phyloP scores from a whole-genome alignment of 2,888 invertebrate species.

The Hypolimnas misippus region DNA sequence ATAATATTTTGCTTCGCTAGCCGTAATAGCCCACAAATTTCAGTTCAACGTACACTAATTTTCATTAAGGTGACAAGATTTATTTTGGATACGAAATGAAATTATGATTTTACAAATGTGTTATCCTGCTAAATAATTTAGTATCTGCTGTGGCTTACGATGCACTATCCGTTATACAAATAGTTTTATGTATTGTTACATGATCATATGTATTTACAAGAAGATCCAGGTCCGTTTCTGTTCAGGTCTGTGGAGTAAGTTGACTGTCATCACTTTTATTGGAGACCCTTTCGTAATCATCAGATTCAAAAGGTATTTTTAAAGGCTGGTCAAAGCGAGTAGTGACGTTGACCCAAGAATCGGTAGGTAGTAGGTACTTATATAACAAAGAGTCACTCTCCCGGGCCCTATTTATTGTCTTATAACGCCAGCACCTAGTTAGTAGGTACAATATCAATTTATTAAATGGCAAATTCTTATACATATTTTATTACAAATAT shows the following conservation, averaged over 20 bases:
- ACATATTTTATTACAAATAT: no score
- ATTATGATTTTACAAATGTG: slow-evolving; percentile 18
- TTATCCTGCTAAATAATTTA: slow-evolving; percentile 18
- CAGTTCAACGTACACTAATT: slow-evolving; percentile 18
- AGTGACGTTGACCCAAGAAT: no score
- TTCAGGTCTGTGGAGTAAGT: no score
- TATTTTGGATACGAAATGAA: slow-evolving; percentile 15
- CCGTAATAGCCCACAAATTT: slow-evolving; percentile 8
- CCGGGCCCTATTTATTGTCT: neutral
- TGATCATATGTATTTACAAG: neutral
- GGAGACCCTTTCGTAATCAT: no score
- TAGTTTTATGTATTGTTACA: neutral
- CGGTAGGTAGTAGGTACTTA: no score
- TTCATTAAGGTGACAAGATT: slow-evolving; percentile 23
- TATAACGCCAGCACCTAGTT: no score
- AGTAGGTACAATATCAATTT: neutral
- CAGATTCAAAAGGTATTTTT: no score
- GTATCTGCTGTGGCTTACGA: slow-evolving; percentile 8
- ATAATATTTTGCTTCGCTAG: neutral
- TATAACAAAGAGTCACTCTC: no score
- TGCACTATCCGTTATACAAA: neutral
- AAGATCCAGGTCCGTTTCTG: no score
- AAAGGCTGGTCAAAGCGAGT: no score
- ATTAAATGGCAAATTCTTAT: no score
- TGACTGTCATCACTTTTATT: no score